Evolutionary conservation across 1,140 invertebrate species (phyloP), one percentile per base, ranked within the genome.

Genomic region (Limonius californicus): DNA sequence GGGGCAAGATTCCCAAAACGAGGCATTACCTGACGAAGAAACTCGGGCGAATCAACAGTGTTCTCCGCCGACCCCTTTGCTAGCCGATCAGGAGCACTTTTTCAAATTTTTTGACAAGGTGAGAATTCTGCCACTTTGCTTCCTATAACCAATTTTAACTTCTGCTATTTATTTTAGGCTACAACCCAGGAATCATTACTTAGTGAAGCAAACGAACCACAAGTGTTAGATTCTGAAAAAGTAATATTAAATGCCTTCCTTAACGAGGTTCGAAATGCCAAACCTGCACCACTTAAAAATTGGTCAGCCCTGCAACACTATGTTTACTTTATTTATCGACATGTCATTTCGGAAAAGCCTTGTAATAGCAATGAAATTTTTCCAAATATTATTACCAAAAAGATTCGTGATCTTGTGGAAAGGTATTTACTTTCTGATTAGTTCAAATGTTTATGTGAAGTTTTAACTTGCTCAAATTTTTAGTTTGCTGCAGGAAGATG

Each of bases 281-380:
- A 65, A 35, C 68, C 72, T 9, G 42, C 62, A 56, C 57, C 61
- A 20, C 59, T 68, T 19, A 63, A 69, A 47, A 54, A 66, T 6
- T 74, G 72, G 72, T 66, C 69, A 35, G 71, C 68, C 56, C 60
- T 74, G 18, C 70, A 72, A 11, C 72, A 74, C 68, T 73, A 70
- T 54, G 59, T 73, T 50, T 68, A 68, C 67, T 74, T 68, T 66
- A 56, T 68, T 19, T 74, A 74, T 66, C 62, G 72, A 50, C 68
- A 72, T 57, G 71, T 72, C 62, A 62, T 68, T 35, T 67, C 67
- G 21, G 15, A 54, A 18, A 62, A 30, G 14, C 61, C 61, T 30
- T 27, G 3, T 11, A 30, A 18, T 20, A 35, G 15, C 50, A 62
- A 57, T 20, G 61, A 62, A 57, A 8, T 54, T 30, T 35, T 57